Conservation (phyloP, 2,888 invertebrate species). For the Callosobruchus maculatus region DNA sequence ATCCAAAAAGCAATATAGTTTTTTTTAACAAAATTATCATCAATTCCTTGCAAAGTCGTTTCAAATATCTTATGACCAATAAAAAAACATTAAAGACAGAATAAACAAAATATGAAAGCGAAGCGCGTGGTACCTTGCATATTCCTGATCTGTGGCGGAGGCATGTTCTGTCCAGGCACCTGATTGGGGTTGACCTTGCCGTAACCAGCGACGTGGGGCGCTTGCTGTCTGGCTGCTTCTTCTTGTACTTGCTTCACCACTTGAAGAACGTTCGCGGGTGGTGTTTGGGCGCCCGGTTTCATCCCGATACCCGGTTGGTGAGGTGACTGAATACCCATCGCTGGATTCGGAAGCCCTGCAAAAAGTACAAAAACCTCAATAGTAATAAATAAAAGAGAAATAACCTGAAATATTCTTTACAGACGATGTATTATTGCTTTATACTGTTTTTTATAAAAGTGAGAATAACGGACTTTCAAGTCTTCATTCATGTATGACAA, state of each 20-base stretch:
- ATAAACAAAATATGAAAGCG: too few species aligned
- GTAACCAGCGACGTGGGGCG: slow-evolving; percentile 65
- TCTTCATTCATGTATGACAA: too few species aligned
- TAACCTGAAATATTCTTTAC: too few species aligned
- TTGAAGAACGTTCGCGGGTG: slow-evolving; percentile 79
- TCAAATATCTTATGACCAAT: too few species aligned
- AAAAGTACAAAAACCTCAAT: neutral
- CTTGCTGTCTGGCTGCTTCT: slow-evolving; percentile 86
- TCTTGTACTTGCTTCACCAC: slow-evolving; percentile 70
- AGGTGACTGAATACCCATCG: slow-evolving; percentile 51
- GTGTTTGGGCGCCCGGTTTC: slow-evolving; percentile 65
- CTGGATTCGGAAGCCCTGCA: slow-evolving; percentile 45
- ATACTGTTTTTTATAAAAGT: too few species aligned
- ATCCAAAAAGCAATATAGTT: too few species aligned
- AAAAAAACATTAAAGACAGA: too few species aligned
- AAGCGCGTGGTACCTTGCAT: slow-evolving; percentile 17
- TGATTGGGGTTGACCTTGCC: slow-evolving; percentile 68
- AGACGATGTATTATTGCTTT: too few species aligned
- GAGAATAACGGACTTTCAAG: too few species aligned
- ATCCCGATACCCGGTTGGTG: slow-evolving; percentile 47
- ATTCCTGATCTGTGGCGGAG: slow-evolving; percentile 55
- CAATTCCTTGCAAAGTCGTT: too few species aligned
- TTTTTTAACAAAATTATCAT: too few species aligned
- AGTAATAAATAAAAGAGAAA: too few species aligned
- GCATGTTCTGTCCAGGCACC: slow-evolving; percentile 55